These are phyloP conservation scores for Bombus ignitus DNA, from an alignment of 1,140 invertebrate species.

Conservation along the genomic window DNA sequence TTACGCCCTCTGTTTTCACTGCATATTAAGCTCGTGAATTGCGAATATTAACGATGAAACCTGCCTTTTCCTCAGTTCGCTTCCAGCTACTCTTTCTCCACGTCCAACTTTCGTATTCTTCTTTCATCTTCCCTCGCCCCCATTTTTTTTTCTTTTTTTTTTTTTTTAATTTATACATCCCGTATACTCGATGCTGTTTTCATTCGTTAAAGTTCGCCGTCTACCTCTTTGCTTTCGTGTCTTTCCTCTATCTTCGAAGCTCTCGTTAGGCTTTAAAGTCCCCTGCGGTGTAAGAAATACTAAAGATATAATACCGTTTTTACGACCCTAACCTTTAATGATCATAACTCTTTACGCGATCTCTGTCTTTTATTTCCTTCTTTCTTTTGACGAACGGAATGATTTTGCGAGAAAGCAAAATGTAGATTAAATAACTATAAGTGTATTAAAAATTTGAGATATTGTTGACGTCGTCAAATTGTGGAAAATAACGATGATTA, in stretches of 20 bases:
- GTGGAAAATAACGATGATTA: too few relatives aligned
- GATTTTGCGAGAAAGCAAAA: not conserved
- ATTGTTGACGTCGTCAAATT: too few relatives aligned
- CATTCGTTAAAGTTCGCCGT: not conserved
- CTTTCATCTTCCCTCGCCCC: too few relatives aligned
- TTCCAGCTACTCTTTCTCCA: not conserved
- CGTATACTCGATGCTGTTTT: not conserved
- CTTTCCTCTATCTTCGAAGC: not conserved
- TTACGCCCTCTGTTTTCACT: not conserved
- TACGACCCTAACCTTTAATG: not conserved
- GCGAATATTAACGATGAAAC: slow-evolving; percentile 1
- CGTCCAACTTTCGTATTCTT: not conserved
- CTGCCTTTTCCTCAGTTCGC: not conserved
- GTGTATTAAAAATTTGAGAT: too few relatives aligned
- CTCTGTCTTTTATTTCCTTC: not conserved
- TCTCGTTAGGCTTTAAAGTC: not conserved
- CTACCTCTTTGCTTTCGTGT: not conserved
- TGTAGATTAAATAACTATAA: not conserved
- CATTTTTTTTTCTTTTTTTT: too few relatives aligned
- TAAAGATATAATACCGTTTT: not conserved
- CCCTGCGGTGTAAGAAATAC: not conserved
- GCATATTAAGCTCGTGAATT: not conserved
- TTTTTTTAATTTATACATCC: not conserved
- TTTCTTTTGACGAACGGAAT: not conserved
- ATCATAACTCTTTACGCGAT: not conserved